phyloP scores from a whole-genome alignment of 2,888 invertebrate species.

The Synergus itoensis region DNA sequence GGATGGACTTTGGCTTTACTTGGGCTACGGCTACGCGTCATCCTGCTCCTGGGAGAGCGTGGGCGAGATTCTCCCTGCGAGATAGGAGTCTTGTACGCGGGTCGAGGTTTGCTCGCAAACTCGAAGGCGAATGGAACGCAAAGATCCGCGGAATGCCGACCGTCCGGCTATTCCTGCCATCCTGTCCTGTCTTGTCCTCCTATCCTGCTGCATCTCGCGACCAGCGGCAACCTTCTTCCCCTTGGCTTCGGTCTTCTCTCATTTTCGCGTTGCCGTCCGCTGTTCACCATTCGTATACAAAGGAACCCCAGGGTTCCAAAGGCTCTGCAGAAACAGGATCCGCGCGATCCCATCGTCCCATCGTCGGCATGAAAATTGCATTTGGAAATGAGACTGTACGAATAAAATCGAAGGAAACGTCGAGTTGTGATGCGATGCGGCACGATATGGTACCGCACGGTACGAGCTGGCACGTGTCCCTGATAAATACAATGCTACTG shows the following conservation, averaged over 20 bases:
- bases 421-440: conserved; percentile 50
- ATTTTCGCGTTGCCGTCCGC: conserved; percentile 39
- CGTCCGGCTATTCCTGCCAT: conserved; percentile 63
- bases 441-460: conserved; percentile 56
- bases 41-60: conserved; percentile 47
- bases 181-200: conserved; percentile 63
- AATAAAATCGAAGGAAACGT: conserved; percentile 43
- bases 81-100: conserved; percentile 47
- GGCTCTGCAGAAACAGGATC: conserved; percentile 50
- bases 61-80: conserved; percentile 55
- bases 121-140: conserved; percentile 65
- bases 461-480: conserved; percentile 54
- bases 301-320: conserved; percentile 41
- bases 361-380: conserved; percentile 39
- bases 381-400: conserved; percentile 36
- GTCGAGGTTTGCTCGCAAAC: conserved; percentile 58
- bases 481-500: conserved; percentile 52
- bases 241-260: conserved; percentile 12
- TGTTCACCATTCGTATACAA: conserved; percentile 10
- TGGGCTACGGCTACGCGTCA: conserved; percentile 21
- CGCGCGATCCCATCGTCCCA: conserved; percentile 49
- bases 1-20: conserved; percentile 15
- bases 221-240: conserved; percentile 39
- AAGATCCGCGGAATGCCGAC: conserved; percentile 69
- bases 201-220: conserved; percentile 61